Evolutionary conservation across 2,797 vertebrate species (phyloP), one percentile per base, ranked within the genome.

Genomic region (Muscicapa comitata): DNA sequence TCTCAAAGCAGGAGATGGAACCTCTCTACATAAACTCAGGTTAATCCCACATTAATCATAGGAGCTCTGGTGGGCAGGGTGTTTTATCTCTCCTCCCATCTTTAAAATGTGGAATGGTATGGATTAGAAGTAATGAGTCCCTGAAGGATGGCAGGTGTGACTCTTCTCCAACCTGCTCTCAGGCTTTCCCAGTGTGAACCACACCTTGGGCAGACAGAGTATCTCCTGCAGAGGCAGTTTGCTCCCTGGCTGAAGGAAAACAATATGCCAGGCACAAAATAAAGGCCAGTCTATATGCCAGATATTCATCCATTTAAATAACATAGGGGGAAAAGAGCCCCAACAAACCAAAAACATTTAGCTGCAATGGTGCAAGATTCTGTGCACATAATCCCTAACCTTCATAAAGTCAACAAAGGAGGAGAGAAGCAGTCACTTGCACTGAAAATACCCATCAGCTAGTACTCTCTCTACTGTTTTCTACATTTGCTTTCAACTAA

Each of bases 1-100:
- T 68, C 81, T 97, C 91, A 86, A 42, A 90, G 80, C 62, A 94
- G 61, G 83, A 89, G 71, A 90, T 8, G 67, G 95, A 91, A 93
- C 86, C 75, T 83, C 45, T 4, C 81, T 82, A 51, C 53, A 73
- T 43, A 75, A 55, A 25, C 50, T 86, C 65, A 85, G 83, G 79
- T 25, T 86, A 94, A 95, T 91, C 89, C 86, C 62, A 82, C 50
- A 93, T 94, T 93, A 76, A 90, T 90, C 80, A 95, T 4, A 7
- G 79, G 62, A 94, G 75, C 33, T 35, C 80, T 90, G 54, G 71
- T 37, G 86, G 54, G 25, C 2, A 14, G 45, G 45, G 48, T 47
- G 74, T 23, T 63, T 87, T 26, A 93, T 70, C 61, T 70, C 33
- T 91, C 63, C 54, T 88, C 61, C 63, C 76, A 90, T 85, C 48